Base-by-base conservation (phyloP, 2,797 vertebrate species). In the Tenualosa thibaudeaui region DNA sequence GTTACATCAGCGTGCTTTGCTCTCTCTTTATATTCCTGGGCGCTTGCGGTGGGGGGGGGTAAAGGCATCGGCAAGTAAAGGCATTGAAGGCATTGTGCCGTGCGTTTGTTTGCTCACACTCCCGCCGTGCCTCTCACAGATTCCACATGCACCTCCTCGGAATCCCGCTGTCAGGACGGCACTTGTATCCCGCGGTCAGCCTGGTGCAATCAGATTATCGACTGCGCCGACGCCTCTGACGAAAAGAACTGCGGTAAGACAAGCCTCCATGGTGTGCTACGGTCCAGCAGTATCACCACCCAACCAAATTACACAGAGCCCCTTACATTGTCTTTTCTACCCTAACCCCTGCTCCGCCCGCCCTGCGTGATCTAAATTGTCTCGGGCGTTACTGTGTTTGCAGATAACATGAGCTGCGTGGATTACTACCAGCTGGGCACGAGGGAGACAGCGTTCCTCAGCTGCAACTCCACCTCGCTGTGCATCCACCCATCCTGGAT, bases 401-500 rank as follows among this genome's bases (percentile, higher is more conserved):
- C 95, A 99, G 98, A 96, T 94, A 95, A 95, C 91, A 97, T 96
- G 65, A 95, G 97, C 91, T 99, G 98, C 85, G 93, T 95, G 84
- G 93, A 99, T 93, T 99, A 97, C 94, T 97, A 98, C 91, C 97
- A 97, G 91, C 96, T 99, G 88, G 98, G 98, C 86, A 96, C 97
- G 89, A 98, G 97, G 90, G 95, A 97, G 84, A 94, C 94, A 46
- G 95, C 96, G 86, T 99, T 98, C 91, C 93, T 99, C 92, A 96
- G 95, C 89, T 99, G 98, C 92, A 99, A 99, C 94, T 97, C 97
- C 3, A 99, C 98, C 50, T 98, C 98, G 0, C 95, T 99, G 84
- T 99, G 98, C 92, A 94, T 99, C 92, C 96, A 98, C 91, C 96
- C 97, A 0, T 95, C 96, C 43, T 99, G 98, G 98, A 94, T 98